phyloP scores from a whole-genome alignment of 2,113 vertebrate species.

The Thamnophis sirtalis region DNA sequence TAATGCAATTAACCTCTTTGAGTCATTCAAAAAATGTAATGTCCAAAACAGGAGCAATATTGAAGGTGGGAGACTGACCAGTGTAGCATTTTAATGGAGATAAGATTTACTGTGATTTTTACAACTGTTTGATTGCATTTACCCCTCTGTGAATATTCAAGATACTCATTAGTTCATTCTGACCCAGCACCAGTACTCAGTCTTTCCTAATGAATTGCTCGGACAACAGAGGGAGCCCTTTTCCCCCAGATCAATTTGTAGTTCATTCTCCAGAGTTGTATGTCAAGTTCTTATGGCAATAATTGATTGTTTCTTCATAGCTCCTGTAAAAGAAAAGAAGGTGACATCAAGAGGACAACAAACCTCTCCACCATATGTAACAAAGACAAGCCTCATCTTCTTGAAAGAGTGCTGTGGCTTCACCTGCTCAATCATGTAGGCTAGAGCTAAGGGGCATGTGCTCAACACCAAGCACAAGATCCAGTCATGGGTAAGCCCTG shows the following conservation, averaged over 20 bases:
- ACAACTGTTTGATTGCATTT: neutral
- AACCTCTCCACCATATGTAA: slow-evolving; percentile 68
- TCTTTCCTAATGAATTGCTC: neutral
- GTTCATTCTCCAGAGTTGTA: neutral
- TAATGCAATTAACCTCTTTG: neutral
- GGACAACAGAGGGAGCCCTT: no score
- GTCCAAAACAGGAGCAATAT: neutral
- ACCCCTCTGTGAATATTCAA: neutral
- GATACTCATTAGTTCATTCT: neutral
- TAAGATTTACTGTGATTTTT: neutral
- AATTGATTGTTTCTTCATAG: slow-evolving; percentile 43
- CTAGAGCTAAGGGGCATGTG: neutral
- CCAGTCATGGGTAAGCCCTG: slow-evolving; percentile 1
- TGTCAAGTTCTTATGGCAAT: neutral
- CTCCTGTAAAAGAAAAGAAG: slow-evolving; percentile 61
- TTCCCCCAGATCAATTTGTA: neutral
- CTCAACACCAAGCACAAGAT: slow-evolving; percentile 14
- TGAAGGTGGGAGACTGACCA: neutral
- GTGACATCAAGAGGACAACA: slow-evolving; percentile 71
- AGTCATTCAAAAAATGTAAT: neutral
- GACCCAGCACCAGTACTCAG: no score
- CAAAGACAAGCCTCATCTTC: slow-evolving; percentile 80
- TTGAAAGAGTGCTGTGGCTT: slow-evolving; percentile 88
- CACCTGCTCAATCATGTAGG: slow-evolving; percentile 86
- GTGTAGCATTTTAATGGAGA: neutral